These are phyloP conservation scores for Periphyllus acericola DNA, from an alignment of 2,888 invertebrate genomes.

Conservation along the genomic window DNA sequence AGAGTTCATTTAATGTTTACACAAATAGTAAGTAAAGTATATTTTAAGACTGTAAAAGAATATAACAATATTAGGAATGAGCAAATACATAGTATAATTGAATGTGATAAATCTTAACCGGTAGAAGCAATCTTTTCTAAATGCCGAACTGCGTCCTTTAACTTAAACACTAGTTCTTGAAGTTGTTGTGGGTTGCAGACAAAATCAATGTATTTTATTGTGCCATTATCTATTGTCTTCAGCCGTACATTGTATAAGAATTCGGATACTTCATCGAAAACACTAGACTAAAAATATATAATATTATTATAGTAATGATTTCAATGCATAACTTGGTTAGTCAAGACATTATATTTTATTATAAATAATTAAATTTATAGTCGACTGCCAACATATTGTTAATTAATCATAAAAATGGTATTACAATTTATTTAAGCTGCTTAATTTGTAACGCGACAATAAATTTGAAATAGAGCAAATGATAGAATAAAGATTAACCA, in stretches of 20 bases:
- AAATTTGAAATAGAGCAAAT: constrained; percentile 9
- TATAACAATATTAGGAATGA: constrained; percentile 28
- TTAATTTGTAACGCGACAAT: constrained; percentile 48
- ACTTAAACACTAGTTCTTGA: constrained; percentile 57
- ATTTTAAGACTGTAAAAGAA: constrained; percentile 43
- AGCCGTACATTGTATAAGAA: constrained; percentile 47
- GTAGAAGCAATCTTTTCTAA: constrained; percentile 49
- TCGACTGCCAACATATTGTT: background rate
- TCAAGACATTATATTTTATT: background rate
- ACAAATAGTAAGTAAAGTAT: constrained; percentile 11
- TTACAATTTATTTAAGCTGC: background rate
- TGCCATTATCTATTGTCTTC: constrained; percentile 54
- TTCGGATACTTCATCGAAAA: constrained; percentile 54
- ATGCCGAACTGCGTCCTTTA: constrained; percentile 60
- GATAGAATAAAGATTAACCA: background rate
- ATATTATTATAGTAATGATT: constrained; percentile 1
- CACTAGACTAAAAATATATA: constrained; percentile 51
- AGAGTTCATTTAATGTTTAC: constrained; percentile 14
- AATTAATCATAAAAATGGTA: background rate
- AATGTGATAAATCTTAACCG: constrained; percentile 29
- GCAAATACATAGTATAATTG: constrained; percentile 7
- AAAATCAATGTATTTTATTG: constrained; percentile 53
- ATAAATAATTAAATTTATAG: constrained; percentile 7
- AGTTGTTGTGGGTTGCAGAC: constrained; percentile 57
- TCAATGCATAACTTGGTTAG: constrained; percentile 8